These are phyloP conservation scores for Cantharis nigra DNA, from an alignment of 2,888 invertebrate genomes.

Conservation along the genomic window DNA sequence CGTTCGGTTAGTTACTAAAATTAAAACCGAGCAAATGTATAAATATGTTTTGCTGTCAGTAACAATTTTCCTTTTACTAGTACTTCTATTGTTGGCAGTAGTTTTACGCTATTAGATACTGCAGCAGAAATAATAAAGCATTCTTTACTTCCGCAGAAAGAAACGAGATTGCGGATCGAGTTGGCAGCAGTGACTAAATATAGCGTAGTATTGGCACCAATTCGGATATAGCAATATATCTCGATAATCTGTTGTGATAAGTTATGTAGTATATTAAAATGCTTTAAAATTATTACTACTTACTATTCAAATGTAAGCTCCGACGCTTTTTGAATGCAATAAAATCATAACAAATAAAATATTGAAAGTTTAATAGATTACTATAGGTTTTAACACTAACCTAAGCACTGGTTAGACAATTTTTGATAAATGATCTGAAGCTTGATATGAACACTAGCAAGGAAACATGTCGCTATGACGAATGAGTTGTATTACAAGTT, in stretches of 20 bases:
- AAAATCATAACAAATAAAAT: neutral
- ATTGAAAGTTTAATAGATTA: neutral
- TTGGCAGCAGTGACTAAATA: slow-evolving; percentile 43
- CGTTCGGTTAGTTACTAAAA: neutral
- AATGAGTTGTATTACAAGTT: slow-evolving; percentile 27
- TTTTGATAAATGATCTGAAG: slow-evolving; percentile 25
- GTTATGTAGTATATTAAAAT: slow-evolving; percentile 27
- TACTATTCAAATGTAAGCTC: neutral
- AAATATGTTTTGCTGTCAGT: neutral
- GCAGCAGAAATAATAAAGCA: slow-evolving; percentile 45
- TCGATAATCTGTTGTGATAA: slow-evolving; percentile 44
- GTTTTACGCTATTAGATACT: slow-evolving; percentile 44
- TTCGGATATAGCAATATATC: slow-evolving; percentile 45
- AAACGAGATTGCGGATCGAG: slow-evolving; percentile 34
- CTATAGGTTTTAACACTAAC: slow-evolving; percentile 25
- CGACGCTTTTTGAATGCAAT: neutral
- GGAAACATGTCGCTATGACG: slow-evolving; percentile 29
- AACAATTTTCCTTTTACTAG: slow-evolving; percentile 13
- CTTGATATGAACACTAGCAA: slow-evolving; percentile 26
- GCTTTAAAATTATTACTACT: slow-evolving; percentile 11
- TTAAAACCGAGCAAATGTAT: neutral
- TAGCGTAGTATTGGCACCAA: slow-evolving; percentile 48
- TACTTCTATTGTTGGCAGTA: slow-evolving; percentile 35
- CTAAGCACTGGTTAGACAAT: slow-evolving; percentile 12
- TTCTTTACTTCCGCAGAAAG: slow-evolving; percentile 42